Evolutionary conservation across 2,113 vertebrate genomes (phyloP).

Genomic region (Silurus glanis): DNA sequence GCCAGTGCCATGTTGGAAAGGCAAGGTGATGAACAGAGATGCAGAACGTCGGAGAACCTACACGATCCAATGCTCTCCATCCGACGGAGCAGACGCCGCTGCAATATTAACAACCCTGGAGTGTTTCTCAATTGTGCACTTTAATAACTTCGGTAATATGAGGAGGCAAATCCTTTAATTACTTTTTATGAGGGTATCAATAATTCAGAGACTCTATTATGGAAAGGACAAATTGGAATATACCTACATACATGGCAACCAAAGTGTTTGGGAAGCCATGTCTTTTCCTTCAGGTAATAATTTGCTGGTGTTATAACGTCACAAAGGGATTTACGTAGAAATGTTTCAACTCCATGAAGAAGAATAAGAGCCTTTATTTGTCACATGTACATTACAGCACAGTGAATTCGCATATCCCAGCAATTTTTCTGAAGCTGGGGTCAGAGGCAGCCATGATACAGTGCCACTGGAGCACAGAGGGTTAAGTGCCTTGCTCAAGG

Average conservation of each 20-base stretch:
- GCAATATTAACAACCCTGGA: constrained; percentile 30
- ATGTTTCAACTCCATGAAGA: background rate
- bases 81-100: background rate
- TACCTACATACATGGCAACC: constrained; percentile 6
- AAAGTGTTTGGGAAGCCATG: background rate
- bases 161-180: constrained; percentile 51
- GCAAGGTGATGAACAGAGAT: constrained; percentile 44
- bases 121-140: constrained; percentile 21
- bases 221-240: constrained; percentile 13
- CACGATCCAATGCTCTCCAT: constrained; percentile 7
- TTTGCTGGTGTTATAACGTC: background rate
- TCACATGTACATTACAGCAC: too few species aligned
- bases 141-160: constrained; percentile 50
- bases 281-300: background rate
- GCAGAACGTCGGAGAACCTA: constrained; percentile 6
- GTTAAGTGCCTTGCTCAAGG: too few species aligned
- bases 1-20: constrained; percentile 44
- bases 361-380: too few species aligned
- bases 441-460: too few species aligned
- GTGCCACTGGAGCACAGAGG: too few species aligned
- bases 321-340: background rate
- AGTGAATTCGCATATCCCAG: too few species aligned
- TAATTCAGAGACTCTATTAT: constrained; percentile 48
- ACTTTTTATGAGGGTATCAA: constrained; percentile 50
- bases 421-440: too few species aligned